Evolutionary conservation across 2,113 vertebrate genomes (phyloP).

Genomic region (Papio anubis): DNA sequence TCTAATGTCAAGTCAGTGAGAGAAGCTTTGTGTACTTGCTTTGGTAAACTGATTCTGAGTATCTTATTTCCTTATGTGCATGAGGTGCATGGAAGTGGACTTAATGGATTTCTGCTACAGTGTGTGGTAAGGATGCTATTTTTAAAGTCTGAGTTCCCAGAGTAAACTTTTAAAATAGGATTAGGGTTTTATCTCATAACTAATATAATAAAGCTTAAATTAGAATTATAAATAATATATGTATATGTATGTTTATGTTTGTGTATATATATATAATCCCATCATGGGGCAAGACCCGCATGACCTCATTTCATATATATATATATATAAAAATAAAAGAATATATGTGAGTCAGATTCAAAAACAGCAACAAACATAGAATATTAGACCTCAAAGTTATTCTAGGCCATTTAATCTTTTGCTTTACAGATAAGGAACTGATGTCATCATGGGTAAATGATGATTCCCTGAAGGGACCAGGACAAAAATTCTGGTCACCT

Average conservation of each 20-base stretch:
- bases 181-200: neutral
- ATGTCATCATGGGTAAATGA: neutral
- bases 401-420: neutral
- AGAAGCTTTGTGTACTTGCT: neutral
- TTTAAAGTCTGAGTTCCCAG: neutral
- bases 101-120: neutral
- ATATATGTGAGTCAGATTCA: neutral
- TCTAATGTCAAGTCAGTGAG: neutral
- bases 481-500: neutral
- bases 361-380: neutral
- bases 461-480: neutral
- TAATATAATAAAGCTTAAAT: neutral
- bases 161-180: neutral
- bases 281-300: too few relatives aligned
- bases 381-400: neutral
- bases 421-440: neutral
- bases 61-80: neutral
- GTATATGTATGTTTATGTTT: too few relatives aligned
- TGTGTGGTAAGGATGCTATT: neutral
- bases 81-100: neutral
- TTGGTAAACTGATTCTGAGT: neutral
- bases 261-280: too few relatives aligned
- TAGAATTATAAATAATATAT: neutral
- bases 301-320: too few relatives aligned
- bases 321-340: too few relatives aligned